Conservation (phyloP, 2,797 vertebrate species). For the Myoxocephalus aenaeus region DNA sequence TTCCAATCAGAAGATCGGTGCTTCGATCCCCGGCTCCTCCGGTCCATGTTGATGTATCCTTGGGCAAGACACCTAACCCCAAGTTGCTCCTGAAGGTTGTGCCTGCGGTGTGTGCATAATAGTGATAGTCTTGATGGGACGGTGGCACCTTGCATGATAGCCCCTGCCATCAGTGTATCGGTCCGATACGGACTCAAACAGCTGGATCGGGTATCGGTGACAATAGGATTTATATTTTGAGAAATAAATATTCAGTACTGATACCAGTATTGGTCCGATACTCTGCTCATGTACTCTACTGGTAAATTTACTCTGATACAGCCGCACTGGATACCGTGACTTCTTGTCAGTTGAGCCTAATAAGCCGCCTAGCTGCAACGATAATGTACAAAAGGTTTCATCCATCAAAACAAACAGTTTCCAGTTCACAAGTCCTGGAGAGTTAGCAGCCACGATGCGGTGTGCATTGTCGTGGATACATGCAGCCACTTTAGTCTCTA, state of each 20-base stretch:
- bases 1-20: not conserved
- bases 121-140: not conserved
- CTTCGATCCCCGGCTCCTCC: not conserved
- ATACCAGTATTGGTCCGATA: too few species aligned
- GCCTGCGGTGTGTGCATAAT: not conserved
- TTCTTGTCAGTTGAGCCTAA: not conserved
- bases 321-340: too few species aligned
- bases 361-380: not conserved
- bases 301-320: too few species aligned
- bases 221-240: not conserved
- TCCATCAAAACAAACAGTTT: not conserved
- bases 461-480: too few species aligned
- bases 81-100: not conserved
- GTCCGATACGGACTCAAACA: not conserved
- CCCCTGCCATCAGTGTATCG: too few species aligned
- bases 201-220: not conserved
- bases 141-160: not conserved
- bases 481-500: too few species aligned
- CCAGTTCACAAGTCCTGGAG: not conserved
- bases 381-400: not conserved
- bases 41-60: not conserved
- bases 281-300: too few species aligned
- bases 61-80: not conserved
- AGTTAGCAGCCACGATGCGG: not conserved
- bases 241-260: not conserved